Evolutionary conservation across 2,113 vertebrate species (phyloP).

Genomic region (Psephotus haematonotus): DNA sequence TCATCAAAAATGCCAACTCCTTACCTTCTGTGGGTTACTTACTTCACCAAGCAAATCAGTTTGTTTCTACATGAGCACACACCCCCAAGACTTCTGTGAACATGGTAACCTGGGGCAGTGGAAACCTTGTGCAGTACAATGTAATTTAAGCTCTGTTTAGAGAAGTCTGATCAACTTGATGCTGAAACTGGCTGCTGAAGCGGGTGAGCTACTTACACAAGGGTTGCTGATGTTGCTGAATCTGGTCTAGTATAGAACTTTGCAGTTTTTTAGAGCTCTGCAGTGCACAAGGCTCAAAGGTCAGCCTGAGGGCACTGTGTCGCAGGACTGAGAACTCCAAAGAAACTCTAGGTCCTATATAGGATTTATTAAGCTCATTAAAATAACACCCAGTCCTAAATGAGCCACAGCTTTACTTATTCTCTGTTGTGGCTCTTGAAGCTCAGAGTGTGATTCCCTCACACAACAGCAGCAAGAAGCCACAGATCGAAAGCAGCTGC

Average conservation of each 20-base stretch:
- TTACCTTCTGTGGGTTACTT: neutral
- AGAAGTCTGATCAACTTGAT: neutral
- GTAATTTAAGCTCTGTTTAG: neutral
- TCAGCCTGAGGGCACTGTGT: neutral
- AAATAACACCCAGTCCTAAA: conserved; percentile 54
- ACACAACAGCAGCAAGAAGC: conserved; percentile 42
- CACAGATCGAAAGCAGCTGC: conserved; percentile 55
- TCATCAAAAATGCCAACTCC: neutral
- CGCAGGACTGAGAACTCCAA: neutral
- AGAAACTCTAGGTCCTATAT: conserved; percentile 24
- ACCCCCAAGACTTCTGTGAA: neutral
- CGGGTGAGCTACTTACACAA: neutral
- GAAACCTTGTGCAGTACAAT: neutral
- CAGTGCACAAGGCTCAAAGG: neutral
- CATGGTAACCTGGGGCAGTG: neutral
- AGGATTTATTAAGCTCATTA: conserved; percentile 59
- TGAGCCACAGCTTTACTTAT: conserved; percentile 46
- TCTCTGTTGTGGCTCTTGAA: conserved; percentile 47
- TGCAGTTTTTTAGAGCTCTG: conserved; percentile 10
- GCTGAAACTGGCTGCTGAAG: neutral
- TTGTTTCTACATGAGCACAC: neutral
- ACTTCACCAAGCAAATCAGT: neutral
- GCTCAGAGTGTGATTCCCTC: conserved; percentile 31
- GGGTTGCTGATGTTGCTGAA: conserved; percentile 18
- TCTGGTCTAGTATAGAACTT: neutral